A percentile compares a stretch with the other conserved stretches of the same genome.
These are phyloP conservation scores for Xiphias gladius DNA, from an alignment of 2,113 vertebrate genomes.

Conservation along the genomic window DNA sequence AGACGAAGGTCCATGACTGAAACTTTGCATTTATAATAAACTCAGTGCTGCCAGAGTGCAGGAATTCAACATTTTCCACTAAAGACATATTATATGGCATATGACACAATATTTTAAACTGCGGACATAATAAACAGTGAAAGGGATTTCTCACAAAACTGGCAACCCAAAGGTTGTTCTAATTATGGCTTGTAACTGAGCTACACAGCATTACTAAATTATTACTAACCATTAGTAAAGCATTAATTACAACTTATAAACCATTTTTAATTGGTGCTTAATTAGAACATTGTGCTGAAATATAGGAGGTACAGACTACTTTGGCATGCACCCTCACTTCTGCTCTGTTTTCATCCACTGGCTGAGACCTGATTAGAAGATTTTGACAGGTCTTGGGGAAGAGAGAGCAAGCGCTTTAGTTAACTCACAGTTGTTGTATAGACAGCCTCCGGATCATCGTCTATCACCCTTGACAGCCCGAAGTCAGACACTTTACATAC, in stretches of 20 bases:
- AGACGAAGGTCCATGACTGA: too few relatives aligned
- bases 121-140: too few relatives aligned
- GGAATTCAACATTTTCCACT: too few relatives aligned
- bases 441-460: constrained; percentile 98
- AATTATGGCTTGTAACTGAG: neutral
- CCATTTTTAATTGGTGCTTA: too few relatives aligned
- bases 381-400: constrained; percentile 39
- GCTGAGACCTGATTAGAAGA: constrained; percentile 57
- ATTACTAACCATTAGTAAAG: neutral
- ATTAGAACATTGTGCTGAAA: neutral
- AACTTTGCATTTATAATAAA: neutral
- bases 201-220: neutral
- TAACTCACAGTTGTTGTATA: constrained; percentile 97
- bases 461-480: constrained; percentile 96
- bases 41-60: too few relatives aligned
- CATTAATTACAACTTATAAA: too few relatives aligned
- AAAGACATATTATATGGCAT: too few relatives aligned
- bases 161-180: too few relatives aligned
- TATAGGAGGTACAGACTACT: constrained; percentile 1
- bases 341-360: constrained; percentile 50
- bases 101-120: too few relatives aligned
- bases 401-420: constrained; percentile 50
- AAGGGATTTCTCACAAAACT: too few relatives aligned
- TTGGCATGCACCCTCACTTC: constrained; percentile 10
- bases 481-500: constrained; percentile 99